Percentiles rank a stretch among this genome's conserved stretches.
These are phyloP conservation scores for Pyxicephalus adspersus DNA, from an alignment of 2,113 vertebrate species.

Conservation along the genomic window DNA sequence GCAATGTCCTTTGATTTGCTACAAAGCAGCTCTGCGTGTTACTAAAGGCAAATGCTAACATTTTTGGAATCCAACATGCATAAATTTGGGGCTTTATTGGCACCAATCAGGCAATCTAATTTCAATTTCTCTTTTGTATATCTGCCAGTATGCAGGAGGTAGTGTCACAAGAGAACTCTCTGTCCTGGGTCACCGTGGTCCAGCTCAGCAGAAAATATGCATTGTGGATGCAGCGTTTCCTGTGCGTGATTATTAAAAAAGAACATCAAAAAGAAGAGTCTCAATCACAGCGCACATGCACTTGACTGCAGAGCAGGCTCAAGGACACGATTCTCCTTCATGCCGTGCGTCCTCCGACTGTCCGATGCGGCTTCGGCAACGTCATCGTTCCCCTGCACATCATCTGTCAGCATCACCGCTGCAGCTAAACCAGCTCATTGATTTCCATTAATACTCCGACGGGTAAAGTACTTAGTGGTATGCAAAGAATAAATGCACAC, in stretches of 20 bases:
- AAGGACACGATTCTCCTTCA: conserved; percentile 11
- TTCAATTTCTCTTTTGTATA: too few relatives aligned
- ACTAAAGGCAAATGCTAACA: too few relatives aligned
- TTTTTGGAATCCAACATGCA: too few relatives aligned
- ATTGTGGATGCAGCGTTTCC: neutral
- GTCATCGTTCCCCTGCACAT: neutral
- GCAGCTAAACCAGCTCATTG: neutral
- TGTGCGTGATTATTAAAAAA: neutral
- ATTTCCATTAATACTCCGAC: neutral
- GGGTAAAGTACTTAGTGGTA: too few relatives aligned
- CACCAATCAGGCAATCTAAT: too few relatives aligned
- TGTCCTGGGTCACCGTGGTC: too few relatives aligned
- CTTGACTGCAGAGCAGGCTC: neutral
- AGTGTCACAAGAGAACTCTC: too few relatives aligned
- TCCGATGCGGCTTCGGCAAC: neutral
- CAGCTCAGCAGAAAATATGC: neutral
- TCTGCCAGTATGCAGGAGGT: too few relatives aligned
- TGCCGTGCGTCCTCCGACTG: neutral
- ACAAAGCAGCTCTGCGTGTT: too few relatives aligned
- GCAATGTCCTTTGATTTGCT: too few relatives aligned
- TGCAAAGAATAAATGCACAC: too few relatives aligned
- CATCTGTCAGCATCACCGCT: neutral
- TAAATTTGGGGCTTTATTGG: too few relatives aligned
- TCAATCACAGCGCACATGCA: neutral
- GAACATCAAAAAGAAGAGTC: neutral